These are phyloP conservation scores for Calidris pugnax DNA, from an alignment of 2,113 vertebrate genomes.

Conservation along the genomic window DNA sequence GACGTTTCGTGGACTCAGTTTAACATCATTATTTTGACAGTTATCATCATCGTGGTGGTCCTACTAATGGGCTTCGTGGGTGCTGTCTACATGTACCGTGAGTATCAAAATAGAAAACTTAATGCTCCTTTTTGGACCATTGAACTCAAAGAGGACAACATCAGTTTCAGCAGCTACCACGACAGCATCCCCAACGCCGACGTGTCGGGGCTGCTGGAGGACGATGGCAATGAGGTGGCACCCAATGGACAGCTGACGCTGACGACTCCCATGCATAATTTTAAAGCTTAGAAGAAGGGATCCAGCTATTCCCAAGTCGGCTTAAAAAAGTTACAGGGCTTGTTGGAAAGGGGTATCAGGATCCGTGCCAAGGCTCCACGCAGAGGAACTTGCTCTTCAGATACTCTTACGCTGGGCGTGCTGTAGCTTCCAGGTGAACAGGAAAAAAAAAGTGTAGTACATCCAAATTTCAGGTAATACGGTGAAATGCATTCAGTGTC, in stretches of 20 bases:
- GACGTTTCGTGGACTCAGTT: constrained; percentile 98
- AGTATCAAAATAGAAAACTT: constrained; percentile 96
- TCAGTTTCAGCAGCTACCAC: constrained; percentile 99
- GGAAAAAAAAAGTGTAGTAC: neutral
- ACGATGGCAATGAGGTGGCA: constrained; percentile 88
- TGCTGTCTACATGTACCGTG: constrained; percentile 93
- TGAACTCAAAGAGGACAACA: constrained; percentile 98
- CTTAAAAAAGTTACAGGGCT: constrained; percentile 1
- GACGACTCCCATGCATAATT: constrained; percentile 87
- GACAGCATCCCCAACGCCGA: constrained; percentile 98
- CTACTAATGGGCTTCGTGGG: constrained; percentile 94
- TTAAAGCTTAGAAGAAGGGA: constrained; percentile 80
- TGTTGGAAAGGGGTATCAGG: neutral
- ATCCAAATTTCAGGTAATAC: constrained; percentile 20
- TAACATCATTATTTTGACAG: constrained; percentile 94
- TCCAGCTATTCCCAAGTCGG: constrained; percentile 4
- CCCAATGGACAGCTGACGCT: constrained; percentile 93
- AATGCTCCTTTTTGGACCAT: constrained; percentile 99
- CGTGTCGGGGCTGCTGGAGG: constrained; percentile 91
- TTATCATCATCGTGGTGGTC: constrained; percentile 93
- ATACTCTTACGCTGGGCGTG: neutral
- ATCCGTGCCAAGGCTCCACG: neutral
- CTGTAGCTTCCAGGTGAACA: constrained; percentile 37
- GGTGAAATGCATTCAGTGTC: constrained; percentile 6
- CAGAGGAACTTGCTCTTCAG: constrained; percentile 37